Evolutionary conservation across 2,888 invertebrate species (phyloP), one percentile per base, ranked within the genome.

Genomic region (Papilio protenor): DNA sequence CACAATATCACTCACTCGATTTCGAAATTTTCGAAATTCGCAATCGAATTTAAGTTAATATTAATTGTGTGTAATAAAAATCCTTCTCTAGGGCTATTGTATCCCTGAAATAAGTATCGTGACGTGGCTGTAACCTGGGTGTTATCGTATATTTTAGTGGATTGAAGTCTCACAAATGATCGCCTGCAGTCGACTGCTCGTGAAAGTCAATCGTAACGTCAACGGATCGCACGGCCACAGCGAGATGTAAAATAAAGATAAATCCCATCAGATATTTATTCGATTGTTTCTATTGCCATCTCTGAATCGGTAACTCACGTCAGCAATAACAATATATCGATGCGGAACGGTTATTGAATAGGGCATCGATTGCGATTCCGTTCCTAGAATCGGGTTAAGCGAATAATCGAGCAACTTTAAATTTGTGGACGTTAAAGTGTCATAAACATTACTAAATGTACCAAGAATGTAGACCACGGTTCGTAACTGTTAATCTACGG

Each of bases 291-390:
- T 88, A 90, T 86, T 88, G 89, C 88, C 90, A 89, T 92, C 92
- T 89, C 86, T 85, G 87, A 89, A 90, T 89, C 92, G 87, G 90
- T 93, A 93, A 93, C 89, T 93, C 92, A 92, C 90, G 88, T 89
- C 90, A 87, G 88, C 91, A 88, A 91, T 92, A 92, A 92, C 92
- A 90, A 91, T 92, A 92, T 92, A 92, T 89, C 91, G 91, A 89
- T 57, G 71, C 21, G 45, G 59, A 77, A 72, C 72, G 61, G 59
- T 23, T 92, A 91, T 91, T 89, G 92, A 91, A 90, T 89, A 88
- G 88, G 85, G 85, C 86, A 89, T 87, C 88, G 91, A 89, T 90
- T 91, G 87, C 88, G 89, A 90, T 90, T 86, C 84, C 81, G 82
- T 83, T 81, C 82, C 81, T 80, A 87, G 88, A 87, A 89, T 88